Percentiles rank a stretch among this genome's conserved stretches.
phyloP scores from a whole-genome alignment of 2,888 invertebrate species.

The Sisyra nigra region DNA sequence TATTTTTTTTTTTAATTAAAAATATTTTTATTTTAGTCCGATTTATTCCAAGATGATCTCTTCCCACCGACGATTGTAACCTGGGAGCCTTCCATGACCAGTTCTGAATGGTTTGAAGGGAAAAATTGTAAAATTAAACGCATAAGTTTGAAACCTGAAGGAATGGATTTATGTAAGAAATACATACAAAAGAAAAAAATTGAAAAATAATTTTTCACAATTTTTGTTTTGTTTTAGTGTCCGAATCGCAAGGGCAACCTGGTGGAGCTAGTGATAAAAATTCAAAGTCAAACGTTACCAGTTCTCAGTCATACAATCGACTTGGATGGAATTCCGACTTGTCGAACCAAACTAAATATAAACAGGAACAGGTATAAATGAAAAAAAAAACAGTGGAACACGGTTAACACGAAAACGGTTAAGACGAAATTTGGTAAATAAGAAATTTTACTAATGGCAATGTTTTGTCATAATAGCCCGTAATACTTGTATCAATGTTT shows the following conservation, averaged over 20 bases:
- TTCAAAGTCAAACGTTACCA: slow-evolving; percentile 25
- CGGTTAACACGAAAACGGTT: too few species aligned
- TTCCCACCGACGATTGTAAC: slow-evolving; percentile 84
- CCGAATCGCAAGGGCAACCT: slow-evolving; percentile 31
- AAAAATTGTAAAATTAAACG: slow-evolving; percentile 40
- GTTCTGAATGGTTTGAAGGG: slow-evolving; percentile 65
- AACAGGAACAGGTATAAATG: slow-evolving; percentile 32
- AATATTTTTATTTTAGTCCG: slow-evolving; percentile 43
- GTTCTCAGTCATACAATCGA: slow-evolving; percentile 29
- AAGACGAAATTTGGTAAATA: too few species aligned
- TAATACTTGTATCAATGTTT: too few species aligned
- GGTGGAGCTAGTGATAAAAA: slow-evolving; percentile 26
- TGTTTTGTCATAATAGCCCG: too few species aligned
- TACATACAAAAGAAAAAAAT: neutral
- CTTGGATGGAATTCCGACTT: slow-evolving; percentile 33
- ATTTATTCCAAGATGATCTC: slow-evolving; percentile 93
- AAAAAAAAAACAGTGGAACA: too few species aligned
- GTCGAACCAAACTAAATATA: slow-evolving; percentile 22
- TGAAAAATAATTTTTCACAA: neutral
- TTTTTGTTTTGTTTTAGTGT: slow-evolving; percentile 20
- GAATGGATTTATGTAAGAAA: slow-evolving; percentile 68
- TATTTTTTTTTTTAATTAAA: neutral
- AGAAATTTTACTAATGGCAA: too few species aligned
- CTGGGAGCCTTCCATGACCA: slow-evolving; percentile 63
- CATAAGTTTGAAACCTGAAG: slow-evolving; percentile 66